Conservation (phyloP, 2,797 vertebrate species). For the Melanotaenia parkinsoni region DNA sequence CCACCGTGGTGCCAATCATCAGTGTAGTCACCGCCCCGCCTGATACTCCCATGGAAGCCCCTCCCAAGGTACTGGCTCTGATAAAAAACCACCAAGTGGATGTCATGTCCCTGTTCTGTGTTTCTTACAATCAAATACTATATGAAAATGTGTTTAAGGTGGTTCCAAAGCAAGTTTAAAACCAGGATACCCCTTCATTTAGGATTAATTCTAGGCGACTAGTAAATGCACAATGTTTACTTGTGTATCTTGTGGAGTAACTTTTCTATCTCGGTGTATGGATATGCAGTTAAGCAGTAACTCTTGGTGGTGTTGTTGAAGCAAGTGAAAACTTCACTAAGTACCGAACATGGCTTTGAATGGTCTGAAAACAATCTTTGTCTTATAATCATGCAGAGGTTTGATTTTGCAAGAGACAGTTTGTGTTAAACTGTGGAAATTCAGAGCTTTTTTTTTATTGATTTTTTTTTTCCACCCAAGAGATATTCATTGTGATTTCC, state of each 20-base stretch:
- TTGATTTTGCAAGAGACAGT: background rate
- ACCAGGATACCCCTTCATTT: background rate
- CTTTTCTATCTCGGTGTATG: background rate
- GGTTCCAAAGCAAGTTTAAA: background rate
- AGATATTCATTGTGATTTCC: background rate
- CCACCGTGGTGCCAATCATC: slow-evolving; percentile 89
- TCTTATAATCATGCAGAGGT: slow-evolving; percentile 8
- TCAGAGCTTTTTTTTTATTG: background rate
- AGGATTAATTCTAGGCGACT: background rate
- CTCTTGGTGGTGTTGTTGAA: slow-evolving; percentile 3
- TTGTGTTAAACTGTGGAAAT: background rate
- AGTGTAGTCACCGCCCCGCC: slow-evolving; percentile 88
- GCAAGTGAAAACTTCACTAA: slow-evolving; percentile 24
- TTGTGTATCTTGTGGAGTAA: background rate
- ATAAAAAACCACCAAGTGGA: slow-evolving; percentile 30
- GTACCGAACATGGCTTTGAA: background rate
- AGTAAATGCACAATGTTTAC: background rate
- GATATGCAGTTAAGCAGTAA: background rate
- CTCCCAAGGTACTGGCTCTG: slow-evolving; percentile 88
- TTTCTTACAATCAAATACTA: background rate
- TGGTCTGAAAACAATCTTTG: background rate
- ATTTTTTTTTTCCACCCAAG: background rate
- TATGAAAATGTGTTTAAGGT: no score
- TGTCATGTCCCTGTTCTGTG: slow-evolving; percentile 20
- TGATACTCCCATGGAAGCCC: slow-evolving; percentile 87